Base-by-base conservation (phyloP, 2,797 vertebrate species). In the Chloroceryle inda region DNA sequence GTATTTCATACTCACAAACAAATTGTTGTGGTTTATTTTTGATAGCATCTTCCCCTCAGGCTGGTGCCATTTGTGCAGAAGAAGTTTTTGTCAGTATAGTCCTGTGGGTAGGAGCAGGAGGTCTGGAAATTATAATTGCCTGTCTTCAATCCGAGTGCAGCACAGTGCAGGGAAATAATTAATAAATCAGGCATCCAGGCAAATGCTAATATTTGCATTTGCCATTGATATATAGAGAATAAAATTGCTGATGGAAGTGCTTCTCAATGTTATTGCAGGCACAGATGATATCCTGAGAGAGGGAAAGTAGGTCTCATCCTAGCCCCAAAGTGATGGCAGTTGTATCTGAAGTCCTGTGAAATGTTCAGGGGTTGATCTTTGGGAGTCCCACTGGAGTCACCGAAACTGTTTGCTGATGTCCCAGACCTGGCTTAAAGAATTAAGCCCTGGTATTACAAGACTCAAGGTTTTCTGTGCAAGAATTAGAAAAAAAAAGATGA, bases 201-300 rank as follows among this genome's bases (percentile, higher is more conserved):
- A 83, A 85, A 77, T 83, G 72, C 26, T 92, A 91, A 62, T 92
- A 80, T 83, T 94, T 94, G 53, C 35, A 10, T 77, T 95, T 14
- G 1, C 37, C 26, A 15, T 58, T 91, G 56, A 80, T 61, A 29
- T 4, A 74, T 1, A 52, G 38, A 69, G 38, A 85, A 21, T 15
- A 95, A 50, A 93, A 74, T 56, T 72, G 52, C 75, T 88, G 61
- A 45, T 64, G 63, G 44, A 38, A 82, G 31, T 63, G 40, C 22
- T 89, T 82, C 35, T 76, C 62, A 22, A 0, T 85, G 84, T 85
- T 73, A 66, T 37, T 89, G 33, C 49, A 37, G 67, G 67, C 67
- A 64, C 10, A 71, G 38, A n/a, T 68, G 29, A 74, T 72, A 35
- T 5, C 35, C 58, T 83, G 49, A 68, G 55, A 49, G 31, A 44